phyloP scores from a whole-genome alignment of 2,113 vertebrate species.

The Miniopterus natalensis region DNA sequence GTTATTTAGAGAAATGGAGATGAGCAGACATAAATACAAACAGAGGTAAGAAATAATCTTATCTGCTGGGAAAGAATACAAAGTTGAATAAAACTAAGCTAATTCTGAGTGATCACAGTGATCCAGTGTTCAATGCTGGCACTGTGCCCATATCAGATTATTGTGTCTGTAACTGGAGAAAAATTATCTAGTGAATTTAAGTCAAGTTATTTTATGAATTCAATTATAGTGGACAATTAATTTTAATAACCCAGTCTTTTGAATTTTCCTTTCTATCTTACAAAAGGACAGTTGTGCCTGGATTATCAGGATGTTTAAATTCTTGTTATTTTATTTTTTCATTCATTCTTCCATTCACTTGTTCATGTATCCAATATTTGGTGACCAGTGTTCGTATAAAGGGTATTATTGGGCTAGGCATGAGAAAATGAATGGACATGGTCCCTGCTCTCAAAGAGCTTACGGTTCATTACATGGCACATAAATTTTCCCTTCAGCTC shows the following conservation, averaged over 20 bases:
- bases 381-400: not conserved
- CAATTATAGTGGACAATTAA: slow-evolving; percentile 70
- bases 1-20: slow-evolving; percentile 29
- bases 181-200: slow-evolving; percentile 71
- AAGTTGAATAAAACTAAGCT: not conserved
- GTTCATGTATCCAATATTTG: not conserved
- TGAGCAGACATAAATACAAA: not conserved
- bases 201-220: slow-evolving; percentile 75
- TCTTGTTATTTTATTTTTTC: not conserved
- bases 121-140: not conserved
- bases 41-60: not conserved
- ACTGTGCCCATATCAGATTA: slow-evolving; percentile 39
- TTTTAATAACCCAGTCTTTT: slow-evolving; percentile 70
- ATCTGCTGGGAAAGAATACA: not conserved
- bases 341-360: not conserved
- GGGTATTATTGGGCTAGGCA: not conserved
- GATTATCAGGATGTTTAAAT: slow-evolving; percentile 57
- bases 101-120: slow-evolving; percentile 35
- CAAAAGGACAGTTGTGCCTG: slow-evolving; percentile 1
- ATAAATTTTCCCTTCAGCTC: not conserved
- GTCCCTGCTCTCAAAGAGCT: not conserved
- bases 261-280: slow-evolving; percentile 28
- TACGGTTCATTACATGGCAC: not conserved
- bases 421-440: not conserved
- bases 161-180: slow-evolving; percentile 62